A percentile compares a stretch with the other conserved stretches of the same genome.
phyloP scores from a whole-genome alignment of 2,888 invertebrate genomes.

The Drosophila flavopinicola region DNA sequence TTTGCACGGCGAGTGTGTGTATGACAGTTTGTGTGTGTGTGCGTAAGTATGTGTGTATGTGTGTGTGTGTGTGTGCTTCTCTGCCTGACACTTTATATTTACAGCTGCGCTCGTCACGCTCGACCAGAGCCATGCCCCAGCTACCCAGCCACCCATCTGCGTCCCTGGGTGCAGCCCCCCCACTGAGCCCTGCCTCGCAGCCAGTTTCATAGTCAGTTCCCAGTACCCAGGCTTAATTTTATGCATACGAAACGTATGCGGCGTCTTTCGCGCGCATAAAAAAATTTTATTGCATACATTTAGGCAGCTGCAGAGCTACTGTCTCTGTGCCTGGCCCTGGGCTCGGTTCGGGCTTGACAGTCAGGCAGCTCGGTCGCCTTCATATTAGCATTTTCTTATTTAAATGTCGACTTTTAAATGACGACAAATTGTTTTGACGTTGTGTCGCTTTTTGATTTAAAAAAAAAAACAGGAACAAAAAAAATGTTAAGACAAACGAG shows the following conservation, averaged over 20 bases:
- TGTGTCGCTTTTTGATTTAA: slow-evolving; percentile 78
- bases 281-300: slow-evolving; percentile 79
- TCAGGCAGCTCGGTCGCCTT: slow-evolving; percentile 42
- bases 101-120: slow-evolving; percentile 74
- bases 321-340: slow-evolving; percentile 21
- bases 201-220: slow-evolving; percentile 31
- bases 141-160: slow-evolving; percentile 6
- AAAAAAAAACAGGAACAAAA: slow-evolving; percentile 40
- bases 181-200: neutral
- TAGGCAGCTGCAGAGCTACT: slow-evolving; percentile 57
- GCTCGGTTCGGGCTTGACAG: slow-evolving; percentile 3
- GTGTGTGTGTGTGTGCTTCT: slow-evolving; percentile 30
- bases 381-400: slow-evolving; percentile 79
- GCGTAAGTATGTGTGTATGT: slow-evolving; percentile 14
- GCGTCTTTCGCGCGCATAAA: slow-evolving; percentile 68
- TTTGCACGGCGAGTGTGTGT: slow-evolving; percentile 44
- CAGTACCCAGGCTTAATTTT: slow-evolving; percentile 62
- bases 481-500: slow-evolving; percentile 45
- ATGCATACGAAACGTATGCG: slow-evolving; percentile 76
- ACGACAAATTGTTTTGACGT: slow-evolving; percentile 80
- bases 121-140: slow-evolving; percentile 47
- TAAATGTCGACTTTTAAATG: slow-evolving; percentile 80
- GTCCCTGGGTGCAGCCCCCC: neutral
- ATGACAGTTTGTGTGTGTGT: slow-evolving; percentile 11
- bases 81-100: slow-evolving; percentile 73